Evolutionary conservation across 2,888 invertebrate species (phyloP).

Genomic region (Lasioglossum morio): DNA sequence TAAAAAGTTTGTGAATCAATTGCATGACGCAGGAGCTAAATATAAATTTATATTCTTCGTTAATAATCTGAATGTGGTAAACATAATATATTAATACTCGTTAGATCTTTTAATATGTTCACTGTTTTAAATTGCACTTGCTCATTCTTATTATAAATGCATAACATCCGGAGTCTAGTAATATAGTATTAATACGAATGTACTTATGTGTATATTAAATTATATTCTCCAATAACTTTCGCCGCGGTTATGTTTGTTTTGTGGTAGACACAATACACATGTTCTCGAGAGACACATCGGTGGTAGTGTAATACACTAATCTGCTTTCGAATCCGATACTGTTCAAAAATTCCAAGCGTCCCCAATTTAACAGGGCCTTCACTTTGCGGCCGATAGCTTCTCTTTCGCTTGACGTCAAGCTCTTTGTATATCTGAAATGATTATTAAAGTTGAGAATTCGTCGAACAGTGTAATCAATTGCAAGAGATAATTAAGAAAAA

Average conservation of each 20-base stretch:
- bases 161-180: too few species aligned
- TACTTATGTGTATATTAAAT: neutral
- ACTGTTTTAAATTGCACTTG: too few species aligned
- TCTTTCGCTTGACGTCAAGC: conserved; percentile 79
- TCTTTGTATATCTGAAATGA: conserved; percentile 1
- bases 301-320: conserved; percentile 89
- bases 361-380: conserved; percentile 92
- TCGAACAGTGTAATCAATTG: neutral
- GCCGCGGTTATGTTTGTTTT: neutral
- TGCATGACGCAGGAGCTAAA: too few species aligned
- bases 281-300: conserved; percentile 91
- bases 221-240: neutral
- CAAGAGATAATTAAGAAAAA: neutral
- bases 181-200: too few species aligned
- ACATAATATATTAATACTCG: too few species aligned
- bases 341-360: conserved; percentile 88
- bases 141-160: too few species aligned
- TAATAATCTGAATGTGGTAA: too few species aligned
- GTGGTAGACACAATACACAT: conserved; percentile 89
- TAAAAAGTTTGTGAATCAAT: too few species aligned
- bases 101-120: too few species aligned
- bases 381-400: conserved; percentile 90
- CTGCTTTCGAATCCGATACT: conserved; percentile 87
- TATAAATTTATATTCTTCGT: too few species aligned
- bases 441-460: neutral